phyloP scores from a whole-genome alignment of 2,888 invertebrate species.

The Peribatodes rhomboidaria region DNA sequence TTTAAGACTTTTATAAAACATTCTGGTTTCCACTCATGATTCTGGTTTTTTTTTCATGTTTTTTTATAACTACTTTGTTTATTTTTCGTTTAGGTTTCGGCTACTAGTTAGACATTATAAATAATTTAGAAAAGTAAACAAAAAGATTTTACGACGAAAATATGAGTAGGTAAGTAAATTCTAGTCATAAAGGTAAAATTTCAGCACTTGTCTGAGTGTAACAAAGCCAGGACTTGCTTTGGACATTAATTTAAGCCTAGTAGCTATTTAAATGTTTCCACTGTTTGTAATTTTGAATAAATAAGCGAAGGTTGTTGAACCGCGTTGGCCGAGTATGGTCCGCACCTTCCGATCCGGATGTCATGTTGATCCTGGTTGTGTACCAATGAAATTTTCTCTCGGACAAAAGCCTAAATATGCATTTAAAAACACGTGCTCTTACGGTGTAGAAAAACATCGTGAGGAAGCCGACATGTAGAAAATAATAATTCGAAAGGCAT shows the following conservation, averaged over 20 bases:
- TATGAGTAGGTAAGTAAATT: background rate
- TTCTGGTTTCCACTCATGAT: too few species aligned
- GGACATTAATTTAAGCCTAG: background rate
- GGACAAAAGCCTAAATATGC: too few species aligned
- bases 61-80: background rate
- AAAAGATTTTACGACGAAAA: background rate
- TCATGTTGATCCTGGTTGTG: too few species aligned
- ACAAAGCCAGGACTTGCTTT: constrained; percentile 8
- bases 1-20: too few species aligned
- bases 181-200: background rate
- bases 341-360: background rate
- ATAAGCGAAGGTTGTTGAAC: background rate
- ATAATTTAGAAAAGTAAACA: background rate
- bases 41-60: too few species aligned
- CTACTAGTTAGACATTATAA: background rate
- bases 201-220: background rate
- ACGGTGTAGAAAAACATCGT: too few species aligned
- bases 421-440: too few species aligned
- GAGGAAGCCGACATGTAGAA: too few species aligned
- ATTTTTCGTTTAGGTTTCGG: background rate
- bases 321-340: background rate
- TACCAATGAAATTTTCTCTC: too few species aligned
- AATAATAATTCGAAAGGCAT: too few species aligned
- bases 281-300: background rate
- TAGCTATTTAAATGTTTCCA: background rate